These are phyloP conservation scores for Odocoileus virginianus DNA, from an alignment of 2,113 vertebrate genomes.

Conservation along the genomic window DNA sequence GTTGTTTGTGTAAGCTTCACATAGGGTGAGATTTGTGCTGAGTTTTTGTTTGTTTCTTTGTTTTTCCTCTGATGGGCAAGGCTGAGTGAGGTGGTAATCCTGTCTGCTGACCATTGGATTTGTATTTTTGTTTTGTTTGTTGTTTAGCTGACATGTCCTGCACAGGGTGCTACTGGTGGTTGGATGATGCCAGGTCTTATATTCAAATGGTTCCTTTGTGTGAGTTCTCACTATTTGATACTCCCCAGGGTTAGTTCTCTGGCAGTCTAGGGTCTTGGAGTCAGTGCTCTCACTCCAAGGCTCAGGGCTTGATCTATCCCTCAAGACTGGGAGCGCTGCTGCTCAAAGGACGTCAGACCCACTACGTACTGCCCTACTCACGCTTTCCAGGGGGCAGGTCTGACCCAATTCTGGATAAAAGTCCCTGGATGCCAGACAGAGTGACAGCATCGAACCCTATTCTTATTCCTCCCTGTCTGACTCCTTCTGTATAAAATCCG, in stretches of 20 bases:
- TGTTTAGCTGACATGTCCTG: neutral
- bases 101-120: neutral
- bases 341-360: slow-evolving; percentile 91
- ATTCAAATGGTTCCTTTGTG: neutral
- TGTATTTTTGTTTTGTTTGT: neutral
- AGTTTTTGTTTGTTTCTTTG: neutral
- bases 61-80: neutral
- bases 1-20: neutral
- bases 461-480: slow-evolving; percentile 89
- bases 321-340: slow-evolving; percentile 88
- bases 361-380: slow-evolving; percentile 92
- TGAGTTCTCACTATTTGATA: neutral
- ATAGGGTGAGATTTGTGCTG: neutral
- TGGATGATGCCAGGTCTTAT: neutral
- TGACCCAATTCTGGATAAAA: slow-evolving; percentile 89
- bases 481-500: slow-evolving; percentile 96
- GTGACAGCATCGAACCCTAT: slow-evolving; percentile 96
- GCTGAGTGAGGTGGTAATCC: neutral
- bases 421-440: slow-evolving; percentile 86
- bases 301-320: slow-evolving; percentile 59
- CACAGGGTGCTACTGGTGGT: neutral
- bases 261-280: neutral
- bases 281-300: neutral
- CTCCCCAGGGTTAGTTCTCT: neutral
- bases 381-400: slow-evolving; percentile 72